Percentiles rank a stretch among this genome's conserved stretches.
Conservation (phyloP, 92 coral and sea anemone species). For the Anthopleura xanthogrammica region DNA sequence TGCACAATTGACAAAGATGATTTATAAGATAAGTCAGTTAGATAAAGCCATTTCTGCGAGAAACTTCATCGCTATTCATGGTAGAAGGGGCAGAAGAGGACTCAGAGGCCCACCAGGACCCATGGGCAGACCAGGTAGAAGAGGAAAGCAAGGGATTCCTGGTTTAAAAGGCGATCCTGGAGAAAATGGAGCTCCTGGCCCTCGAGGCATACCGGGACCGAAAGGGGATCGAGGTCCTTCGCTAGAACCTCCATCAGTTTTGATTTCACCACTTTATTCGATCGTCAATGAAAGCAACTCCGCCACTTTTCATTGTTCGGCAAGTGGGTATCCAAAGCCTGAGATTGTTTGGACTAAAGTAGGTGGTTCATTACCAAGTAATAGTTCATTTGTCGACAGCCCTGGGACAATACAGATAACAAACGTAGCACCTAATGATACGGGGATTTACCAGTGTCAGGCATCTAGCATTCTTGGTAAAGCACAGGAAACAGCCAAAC, state of each 20-base stretch:
- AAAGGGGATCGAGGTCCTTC: constrained; percentile 46
- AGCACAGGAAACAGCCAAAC: neutral
- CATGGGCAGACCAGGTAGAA: too few species aligned
- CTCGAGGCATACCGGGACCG: neutral
- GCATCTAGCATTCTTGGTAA: constrained; percentile 32
- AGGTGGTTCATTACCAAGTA: neutral
- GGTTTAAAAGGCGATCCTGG: too few species aligned
- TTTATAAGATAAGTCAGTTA: too few species aligned
- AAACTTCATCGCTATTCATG: too few species aligned
- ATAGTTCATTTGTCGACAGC: neutral
- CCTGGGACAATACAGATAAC: constrained; percentile 22
- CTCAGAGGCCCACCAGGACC: too few species aligned
- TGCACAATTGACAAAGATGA: too few species aligned
- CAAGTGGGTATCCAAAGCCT: constrained; percentile 40
- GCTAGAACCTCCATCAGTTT: constrained; percentile 29
- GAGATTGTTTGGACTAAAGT: constrained; percentile 35
- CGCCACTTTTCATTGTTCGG: constrained; percentile 33
- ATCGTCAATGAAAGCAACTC: constrained; percentile 38
- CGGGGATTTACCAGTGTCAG: constrained; percentile 19
- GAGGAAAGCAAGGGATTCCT: too few species aligned
- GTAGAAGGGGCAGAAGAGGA: too few species aligned
- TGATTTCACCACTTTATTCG: constrained; percentile 34
- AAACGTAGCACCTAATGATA: neutral
- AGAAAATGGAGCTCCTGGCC: constrained; percentile 12
- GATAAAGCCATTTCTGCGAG: too few species aligned